Base-by-base conservation (phyloP, 2,797 vertebrate species). In the Rhincodon typus region DNA sequence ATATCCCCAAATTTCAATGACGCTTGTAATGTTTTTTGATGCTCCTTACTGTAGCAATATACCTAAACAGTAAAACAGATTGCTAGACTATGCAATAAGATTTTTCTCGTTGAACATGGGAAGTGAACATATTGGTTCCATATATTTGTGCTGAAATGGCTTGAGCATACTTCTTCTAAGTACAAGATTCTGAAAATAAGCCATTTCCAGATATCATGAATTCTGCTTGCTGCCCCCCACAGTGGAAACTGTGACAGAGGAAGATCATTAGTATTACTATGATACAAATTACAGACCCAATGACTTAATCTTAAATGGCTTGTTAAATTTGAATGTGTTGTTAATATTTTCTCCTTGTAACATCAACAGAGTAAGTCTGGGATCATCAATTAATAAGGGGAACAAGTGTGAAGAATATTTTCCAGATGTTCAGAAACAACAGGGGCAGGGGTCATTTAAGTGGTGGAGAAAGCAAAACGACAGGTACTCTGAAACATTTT, bases 71-170 rank as follows among this genome's bases (percentile, higher is more conserved):
- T 77, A 95, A 95, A 70, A 50, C 42, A 19, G 67, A 72, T 50
- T 5, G 17, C 34, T 74, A 53, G 70, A 74, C 94, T 95, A 95
- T 57, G 94, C 94, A 94, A 57, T 77, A 74, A 46, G 69, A 77
- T 95, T 95, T 12, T 72, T 95, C 77, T 53, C 53, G 34, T 74
- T 46, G 13, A 53, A 34, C 46, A n/a, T 95, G 13, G 17, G 0
- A 50, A 53, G 42, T 19, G 30, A 74, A 94, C 46, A 53, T 74
- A 34, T 15, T 94, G 66, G 27, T 70, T 74, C 42, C 25, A 77
- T 95, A 57, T 34, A 34, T 21, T 38, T 15, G 8, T 69, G 30
- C 25, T 30, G 62, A 38, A 94, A 94, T 69, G 3, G n/a, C n/a
- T 94, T 69, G 8, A 94, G 46, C 6, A 88, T 50, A 90, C 57